Evolutionary conservation across 1,140 invertebrate species (phyloP), one percentile per base, ranked within the genome.

Genomic region (Hirudo medicinalis): DNA sequence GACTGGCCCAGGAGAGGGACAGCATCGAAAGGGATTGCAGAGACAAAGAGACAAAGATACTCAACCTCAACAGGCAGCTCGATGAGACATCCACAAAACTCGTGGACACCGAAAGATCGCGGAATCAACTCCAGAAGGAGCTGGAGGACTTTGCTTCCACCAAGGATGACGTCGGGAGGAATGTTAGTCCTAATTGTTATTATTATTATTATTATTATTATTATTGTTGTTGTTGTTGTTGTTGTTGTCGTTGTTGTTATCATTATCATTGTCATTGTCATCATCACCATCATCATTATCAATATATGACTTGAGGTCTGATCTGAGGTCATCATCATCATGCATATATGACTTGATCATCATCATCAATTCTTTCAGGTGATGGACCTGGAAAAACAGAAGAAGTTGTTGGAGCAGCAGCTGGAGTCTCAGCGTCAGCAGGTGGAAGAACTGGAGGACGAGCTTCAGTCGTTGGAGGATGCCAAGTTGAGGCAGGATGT

Each of bases 391-490:
- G 96, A 99, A 82, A 95, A 95, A 78, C 90, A 91, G 0, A 98
- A 97, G 84, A 87, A 94, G 11, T 87, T 88, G 11, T 83, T 98
- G 20, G 94, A 98, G 80, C 89, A 88, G 40, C 92, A 97, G 81
- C 83, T 98, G 25, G 89, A 90, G 0, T 94, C 97, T 78, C 88
- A 96, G 79, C 89, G 89, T 77, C 87, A 90, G 29, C 93, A 97
- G 83, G 93, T 97, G 78, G 95, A 98, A 82, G 96, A 99, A 83
- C 85, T 99, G 9, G 96, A 99, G 80, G 96, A 99, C 82, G 95
- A 97, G 78, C 83, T 98, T 9, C 94, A 98, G 82, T 86, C 94
- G 54, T 93, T 92, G 0, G 96, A 99, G 82, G 95, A 99, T 83
- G 92, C 92, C 55, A 97, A 97, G 79, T 84, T 99, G 49, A 83